phyloP scores from a whole-genome alignment of 2,113 vertebrate genomes.

The Pteropus alecto region DNA sequence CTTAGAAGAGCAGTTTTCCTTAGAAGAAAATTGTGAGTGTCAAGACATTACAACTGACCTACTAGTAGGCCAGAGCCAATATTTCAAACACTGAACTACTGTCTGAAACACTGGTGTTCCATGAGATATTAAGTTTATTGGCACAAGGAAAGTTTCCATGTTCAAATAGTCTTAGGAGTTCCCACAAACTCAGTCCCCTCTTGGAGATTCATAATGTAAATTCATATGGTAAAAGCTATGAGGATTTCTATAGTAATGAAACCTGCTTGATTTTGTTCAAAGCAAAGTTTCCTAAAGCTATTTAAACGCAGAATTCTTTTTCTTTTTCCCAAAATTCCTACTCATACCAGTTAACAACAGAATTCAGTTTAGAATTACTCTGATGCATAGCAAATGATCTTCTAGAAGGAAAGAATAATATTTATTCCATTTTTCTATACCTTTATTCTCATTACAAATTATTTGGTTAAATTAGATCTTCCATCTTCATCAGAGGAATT shows the following conservation, averaged over 20 bases:
- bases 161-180: neutral
- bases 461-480: conserved; percentile 7
- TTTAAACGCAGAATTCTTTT: neutral
- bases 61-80: neutral
- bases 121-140: neutral
- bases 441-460: neutral
- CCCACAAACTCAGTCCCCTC: neutral
- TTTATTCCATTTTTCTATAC: neutral
- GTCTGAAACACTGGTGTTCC: neutral
- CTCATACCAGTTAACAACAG: neutral
- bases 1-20: neutral
- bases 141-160: neutral
- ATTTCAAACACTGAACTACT: neutral
- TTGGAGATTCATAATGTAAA: neutral
- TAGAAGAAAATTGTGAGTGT: neutral
- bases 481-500: neutral
- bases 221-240: neutral
- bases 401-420: neutral
- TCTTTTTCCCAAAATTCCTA: neutral
- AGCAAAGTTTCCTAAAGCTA: neutral
- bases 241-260: neutral
- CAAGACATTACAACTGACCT: neutral
- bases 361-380: neutral
- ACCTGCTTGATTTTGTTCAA: conserved; percentile 30
- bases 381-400: neutral